Conservation (phyloP, 2,113 vertebrate species). For the Pluvialis apricaria region DNA sequence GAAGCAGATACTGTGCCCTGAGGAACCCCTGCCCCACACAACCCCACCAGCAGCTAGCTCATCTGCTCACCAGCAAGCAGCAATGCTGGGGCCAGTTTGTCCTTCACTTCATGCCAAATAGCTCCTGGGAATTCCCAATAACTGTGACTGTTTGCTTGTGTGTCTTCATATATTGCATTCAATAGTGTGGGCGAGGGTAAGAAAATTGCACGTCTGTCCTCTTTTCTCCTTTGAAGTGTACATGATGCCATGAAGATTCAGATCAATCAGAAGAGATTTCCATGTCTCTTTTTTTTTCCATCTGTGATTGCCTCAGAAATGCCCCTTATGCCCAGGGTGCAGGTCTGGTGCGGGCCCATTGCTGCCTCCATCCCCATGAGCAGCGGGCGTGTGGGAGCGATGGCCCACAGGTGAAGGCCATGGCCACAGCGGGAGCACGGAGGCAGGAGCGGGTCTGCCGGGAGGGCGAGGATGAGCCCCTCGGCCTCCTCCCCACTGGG, state of each 20-base stretch:
- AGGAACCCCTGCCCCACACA: neutral
- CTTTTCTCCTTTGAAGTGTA: neutral
- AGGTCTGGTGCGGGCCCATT: neutral
- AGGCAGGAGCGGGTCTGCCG: accelerated
- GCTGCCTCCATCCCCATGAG: accelerated
- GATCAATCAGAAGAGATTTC: neutral
- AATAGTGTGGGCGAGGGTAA: accelerated
- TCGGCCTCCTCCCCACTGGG: neutral
- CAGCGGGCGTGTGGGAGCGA: accelerated
- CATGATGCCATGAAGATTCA: neutral
- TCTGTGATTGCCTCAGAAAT: neutral
- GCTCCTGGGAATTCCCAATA: neutral
- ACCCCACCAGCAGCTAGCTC: neutral
- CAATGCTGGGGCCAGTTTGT: neutral
- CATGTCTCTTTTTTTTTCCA: neutral
- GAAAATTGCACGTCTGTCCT: neutral
- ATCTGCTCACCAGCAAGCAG: neutral
- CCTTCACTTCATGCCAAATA: neutral
- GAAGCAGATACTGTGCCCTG: neutral
- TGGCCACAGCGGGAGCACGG: accelerated
- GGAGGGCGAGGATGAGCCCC: accelerated
- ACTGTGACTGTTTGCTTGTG: accelerated
- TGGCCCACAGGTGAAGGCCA: neutral
- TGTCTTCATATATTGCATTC: neutral
- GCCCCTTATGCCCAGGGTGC: neutral